Evolutionary conservation across 1,140 invertebrate genomes (phyloP).

Genomic region (Macrocentrus cingulum): DNA sequence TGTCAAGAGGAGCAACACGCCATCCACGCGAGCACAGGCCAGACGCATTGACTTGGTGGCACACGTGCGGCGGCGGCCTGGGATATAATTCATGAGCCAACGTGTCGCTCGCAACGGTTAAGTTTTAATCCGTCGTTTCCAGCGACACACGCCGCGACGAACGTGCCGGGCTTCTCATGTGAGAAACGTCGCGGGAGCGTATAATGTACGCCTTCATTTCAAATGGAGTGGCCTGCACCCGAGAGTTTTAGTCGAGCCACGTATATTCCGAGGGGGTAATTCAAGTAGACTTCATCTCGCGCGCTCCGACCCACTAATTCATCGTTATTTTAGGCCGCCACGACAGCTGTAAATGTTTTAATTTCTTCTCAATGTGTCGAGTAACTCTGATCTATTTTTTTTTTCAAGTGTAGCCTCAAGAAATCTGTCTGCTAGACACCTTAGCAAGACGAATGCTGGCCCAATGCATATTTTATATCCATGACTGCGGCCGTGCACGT

Average conservation of each 20-base stretch:
- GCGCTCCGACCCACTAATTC: conserved; percentile 9
- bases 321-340: not conserved
- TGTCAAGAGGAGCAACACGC: conserved; percentile 3
- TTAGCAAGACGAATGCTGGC: conserved; percentile 6
- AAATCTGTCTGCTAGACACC: too few relatives aligned
- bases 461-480: conserved; percentile 39
- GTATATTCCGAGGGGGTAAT: not conserved
- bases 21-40: not conserved
- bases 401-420: too few relatives aligned
- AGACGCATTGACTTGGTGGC: conserved; percentile 4
- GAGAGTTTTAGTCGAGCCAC: conserved; percentile 7
- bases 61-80: conserved; percentile 18
- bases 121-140: conserved; percentile 32
- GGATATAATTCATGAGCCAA: conserved; percentile 23
- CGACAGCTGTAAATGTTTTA: too few relatives aligned
- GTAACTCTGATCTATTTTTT: too few relatives aligned
- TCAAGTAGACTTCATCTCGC: not conserved
- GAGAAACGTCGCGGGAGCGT: conserved; percentile 9
- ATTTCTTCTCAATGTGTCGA: too few relatives aligned
- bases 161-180: conserved; percentile 16
- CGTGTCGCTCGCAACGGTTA: conserved; percentile 21
- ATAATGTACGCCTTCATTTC: conserved; percentile 22
- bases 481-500: conserved; percentile 34
- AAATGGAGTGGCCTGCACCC: conserved; percentile 10
- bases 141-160: conserved; percentile 20